A percentile compares a stretch with the other conserved stretches of the same genome.
These are phyloP conservation scores for Semicossyphus pulcher DNA, from an alignment of 2,113 vertebrate genomes.

Conservation along the genomic window DNA sequence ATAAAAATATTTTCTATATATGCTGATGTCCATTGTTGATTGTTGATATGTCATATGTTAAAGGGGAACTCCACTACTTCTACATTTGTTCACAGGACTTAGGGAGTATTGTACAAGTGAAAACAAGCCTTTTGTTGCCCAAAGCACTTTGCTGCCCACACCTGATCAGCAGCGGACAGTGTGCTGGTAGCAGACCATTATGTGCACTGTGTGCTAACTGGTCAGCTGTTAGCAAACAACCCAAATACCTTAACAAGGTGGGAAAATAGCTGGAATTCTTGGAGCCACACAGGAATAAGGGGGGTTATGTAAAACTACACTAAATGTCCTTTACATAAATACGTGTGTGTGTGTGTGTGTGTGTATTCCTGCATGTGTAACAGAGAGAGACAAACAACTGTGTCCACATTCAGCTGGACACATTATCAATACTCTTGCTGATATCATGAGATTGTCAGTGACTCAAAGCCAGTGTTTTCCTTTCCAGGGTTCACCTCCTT, in stretches of 20 bases:
- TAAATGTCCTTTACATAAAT: not conserved
- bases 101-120: not conserved
- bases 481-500: not conserved
- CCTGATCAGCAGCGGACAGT: slow-evolving; percentile 1
- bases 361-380: no score
- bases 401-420: not conserved
- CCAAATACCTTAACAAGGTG: slow-evolving; percentile 3
- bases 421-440: not conserved
- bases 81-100: not conserved
- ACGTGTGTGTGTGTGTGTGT: not conserved
- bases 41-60: not conserved
- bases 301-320: not conserved
- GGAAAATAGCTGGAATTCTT: not conserved
- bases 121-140: not conserved
- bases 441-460: not conserved
- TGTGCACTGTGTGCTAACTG: not conserved
- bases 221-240: slow-evolving; percentile 22
- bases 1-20: slow-evolving; percentile 78
- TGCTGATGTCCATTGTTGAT: not conserved
- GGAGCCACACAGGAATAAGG: not conserved
- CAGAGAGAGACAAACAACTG: not conserved
- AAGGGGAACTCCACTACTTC: not conserved
- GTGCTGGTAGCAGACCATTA: not conserved
- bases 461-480: not conserved
- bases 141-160: not conserved